Base-by-base conservation (phyloP, 1,140 invertebrate genomes). In the Chionoecetes opilio region DNA sequence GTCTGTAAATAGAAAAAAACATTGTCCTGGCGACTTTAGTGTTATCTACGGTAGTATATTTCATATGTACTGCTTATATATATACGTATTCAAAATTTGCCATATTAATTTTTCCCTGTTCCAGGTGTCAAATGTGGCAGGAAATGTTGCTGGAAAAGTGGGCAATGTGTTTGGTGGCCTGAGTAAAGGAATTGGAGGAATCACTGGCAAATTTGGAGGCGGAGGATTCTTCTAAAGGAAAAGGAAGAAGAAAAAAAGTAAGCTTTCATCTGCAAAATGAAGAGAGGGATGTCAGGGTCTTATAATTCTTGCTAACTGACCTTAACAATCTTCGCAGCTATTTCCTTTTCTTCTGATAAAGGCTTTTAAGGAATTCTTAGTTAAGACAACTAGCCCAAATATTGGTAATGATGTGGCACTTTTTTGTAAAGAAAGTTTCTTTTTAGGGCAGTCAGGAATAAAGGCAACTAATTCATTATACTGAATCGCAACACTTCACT, bases 181-280 rank as follows among this genome's bases (percentile, higher is more conserved):
- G 96, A 98, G 98, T 85, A 98, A 98, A 97, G 98, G 98, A 93
- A 98, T 98, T 94, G 98, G 98, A 95, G 98, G 98, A 96, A 97
- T 99, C 96, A 98, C 98, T 96, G 98, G 98, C 88, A 98, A 98
- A 97, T 97, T 98, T 90, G 98, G 98, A 35, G 98, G 98, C 96
- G 96, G 96, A 84, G 98, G 98, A 82, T 97, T 97, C n/a, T 97
- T 97, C 96, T 97, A 96, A 91, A 96, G n/a, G 37, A 35, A 53
- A 53, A 53, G 8, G n/a, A n/a, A n/a, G n/a, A n/a, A n/a, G n/a
- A n/a, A 26, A 41, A 38, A 14, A 17, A 41, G 41, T 17, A 21
- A 3, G 34, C 29, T 17, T 34, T 53, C 46, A 53, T 53, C 38
- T 26, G 21, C 21, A 91, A 8, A 32, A n/a, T 31, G 34, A 35